Evolutionary conservation across 2,888 invertebrate genomes (phyloP), one percentile per base, ranked within the genome.

Genomic region (Eucera pruinosa): DNA sequence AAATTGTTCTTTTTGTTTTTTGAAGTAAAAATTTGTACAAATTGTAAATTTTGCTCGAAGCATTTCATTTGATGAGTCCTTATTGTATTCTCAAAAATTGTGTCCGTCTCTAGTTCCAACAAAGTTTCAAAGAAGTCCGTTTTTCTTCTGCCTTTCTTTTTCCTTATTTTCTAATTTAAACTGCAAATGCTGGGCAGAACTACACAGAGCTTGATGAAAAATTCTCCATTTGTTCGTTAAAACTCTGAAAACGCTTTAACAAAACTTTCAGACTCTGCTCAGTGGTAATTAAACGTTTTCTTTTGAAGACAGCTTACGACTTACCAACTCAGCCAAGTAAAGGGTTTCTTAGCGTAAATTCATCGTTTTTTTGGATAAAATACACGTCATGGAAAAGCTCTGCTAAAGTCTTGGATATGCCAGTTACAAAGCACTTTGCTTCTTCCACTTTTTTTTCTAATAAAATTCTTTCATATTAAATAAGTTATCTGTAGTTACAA

Each of bases 201-300:
- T 20, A 25, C 23, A n/a, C 20, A 18, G 20, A 18, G 33, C 68
- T 43, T 33, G 33, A 43, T 50, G 48, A 39, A 57, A 57, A 66
- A 48, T 55, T 41, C 23, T 15, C 39, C 70, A 15, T 55, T 55
- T 65, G 30, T 65, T 65, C 65, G 23, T 27, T 27, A 43, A 36
- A 58, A 67, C 39, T 57, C 48, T 27, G 25, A 13, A 50, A 71
- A 43, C 50, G 50, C 48, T 57, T 57, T 43, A 71, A 67, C 68
- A 41, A 50, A 57, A 66, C 41, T 33, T 66, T 30, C 25, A 25
- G 48, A 67, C 13, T 39, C 30, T 41, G 57, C 47, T 65, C 43
- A 65, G 41, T 30, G 70, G 55, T 25, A 57, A 50, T 67, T 71
- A 57, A 66, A 66, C 67, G 70, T 23, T 71, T 66, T 71, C 70